Conservation (phyloP, 2,888 invertebrate species). For the Mechanitis mazaeus region DNA sequence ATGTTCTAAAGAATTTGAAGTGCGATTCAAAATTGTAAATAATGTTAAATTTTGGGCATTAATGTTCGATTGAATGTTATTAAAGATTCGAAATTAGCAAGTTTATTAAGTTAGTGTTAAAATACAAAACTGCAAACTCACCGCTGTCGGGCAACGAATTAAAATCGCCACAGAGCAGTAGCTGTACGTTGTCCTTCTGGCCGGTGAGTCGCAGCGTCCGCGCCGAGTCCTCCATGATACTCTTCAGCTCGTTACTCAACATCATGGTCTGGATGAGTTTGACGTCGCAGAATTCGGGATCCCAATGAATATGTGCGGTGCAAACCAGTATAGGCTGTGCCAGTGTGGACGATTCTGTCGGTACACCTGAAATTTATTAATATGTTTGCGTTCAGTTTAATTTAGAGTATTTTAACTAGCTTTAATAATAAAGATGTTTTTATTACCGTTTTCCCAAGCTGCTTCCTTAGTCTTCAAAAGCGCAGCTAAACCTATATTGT, state of each 20-base stretch:
- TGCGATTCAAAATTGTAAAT: too few relatives aligned
- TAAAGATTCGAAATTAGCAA: too few relatives aligned
- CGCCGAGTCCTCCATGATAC: slow-evolving; percentile 90
- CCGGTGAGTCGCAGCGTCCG: slow-evolving; percentile 84
- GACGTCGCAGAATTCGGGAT: slow-evolving; percentile 99
- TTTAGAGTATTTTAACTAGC: too few relatives aligned
- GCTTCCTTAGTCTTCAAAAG: slow-evolving; percentile 95
- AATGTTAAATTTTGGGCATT: too few relatives aligned
- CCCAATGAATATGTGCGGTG: slow-evolving; percentile 99
- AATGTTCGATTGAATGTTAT: too few relatives aligned
- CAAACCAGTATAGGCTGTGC: slow-evolving; percentile 94
- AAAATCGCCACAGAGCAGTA: slow-evolving; percentile 97
- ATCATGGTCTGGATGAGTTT: slow-evolving; percentile 99
- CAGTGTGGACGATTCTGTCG: slow-evolving; percentile 84
- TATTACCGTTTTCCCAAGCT: slow-evolving; percentile 91
- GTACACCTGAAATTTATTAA: slow-evolving; percentile 71
- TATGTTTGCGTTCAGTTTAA: slow-evolving; percentile 4
- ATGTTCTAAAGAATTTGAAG: too few relatives aligned
- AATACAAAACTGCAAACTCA: slow-evolving; percentile 34
- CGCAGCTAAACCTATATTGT: slow-evolving; percentile 98
- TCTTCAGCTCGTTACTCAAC: slow-evolving; percentile 95
- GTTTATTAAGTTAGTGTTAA: too few relatives aligned
- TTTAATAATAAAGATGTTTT: too few relatives aligned
- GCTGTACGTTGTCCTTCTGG: slow-evolving; percentile 88
- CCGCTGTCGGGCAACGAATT: slow-evolving; percentile 98